Evolutionary conservation across 2,888 invertebrate genomes (phyloP), one percentile per base, ranked within the genome.

Genomic region (Chironomus riparius): DNA sequence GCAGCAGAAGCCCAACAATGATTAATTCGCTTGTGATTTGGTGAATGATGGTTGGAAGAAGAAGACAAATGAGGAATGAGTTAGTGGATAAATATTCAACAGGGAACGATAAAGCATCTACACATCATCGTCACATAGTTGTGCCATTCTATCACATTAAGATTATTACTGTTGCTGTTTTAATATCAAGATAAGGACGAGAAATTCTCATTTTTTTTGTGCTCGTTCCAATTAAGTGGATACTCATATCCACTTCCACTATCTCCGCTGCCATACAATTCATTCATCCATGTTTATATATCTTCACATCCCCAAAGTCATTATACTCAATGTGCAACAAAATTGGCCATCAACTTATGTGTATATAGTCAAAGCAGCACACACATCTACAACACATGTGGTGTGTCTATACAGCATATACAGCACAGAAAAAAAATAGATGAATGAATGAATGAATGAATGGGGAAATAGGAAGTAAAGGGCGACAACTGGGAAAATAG

Each of bases 11-110:
- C 38, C 38, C 24, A 65, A 65, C 65, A 65, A 65, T 65, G 65
- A 65, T 65, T 65, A 65, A 65, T 65, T 65, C 65, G 65, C 22
- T 65, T 65, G 65, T 65, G 65, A 65, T 65, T 65, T 65, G 65
- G 38, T 38, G 10, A 38, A 38, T 38, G 38, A 38, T 38, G 38
- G 38, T 10, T 38, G 10, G 38, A 38, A 38, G 10, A 38, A 38
- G 10, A 38, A 38, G 7, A 38, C 38, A 38, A 38, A 10, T 38
- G 38, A 38, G 38, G 38, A 65, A 65, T 56, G 56, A 56, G 56
- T 18, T 38, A 38, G 38, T 56, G 56, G n/a, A 56, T 56, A 22
- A 65, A 65, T 65, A 22, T 65, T 65, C 65, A 65, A 65, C 65
- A 65, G 65, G 65, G 65, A 65, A 2, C 65, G 24, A 65, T 65